phyloP scores from a whole-genome alignment of 2,888 invertebrate genomes.

The Drosophila limbata region DNA sequence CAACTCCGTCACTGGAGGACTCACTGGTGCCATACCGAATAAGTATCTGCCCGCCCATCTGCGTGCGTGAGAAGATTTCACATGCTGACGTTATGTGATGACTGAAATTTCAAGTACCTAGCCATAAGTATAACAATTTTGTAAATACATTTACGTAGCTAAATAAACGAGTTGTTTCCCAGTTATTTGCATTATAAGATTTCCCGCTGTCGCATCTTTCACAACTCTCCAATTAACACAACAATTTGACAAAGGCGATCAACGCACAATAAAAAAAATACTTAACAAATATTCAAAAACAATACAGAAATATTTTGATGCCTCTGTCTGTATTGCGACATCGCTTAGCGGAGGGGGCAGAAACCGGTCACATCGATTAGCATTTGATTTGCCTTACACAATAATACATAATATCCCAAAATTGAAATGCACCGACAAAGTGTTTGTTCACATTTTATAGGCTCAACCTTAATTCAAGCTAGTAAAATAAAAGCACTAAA shows the following conservation, averaged over 20 bases:
- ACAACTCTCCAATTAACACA: slow-evolving; percentile 56
- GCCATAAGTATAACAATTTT: slow-evolving; percentile 24
- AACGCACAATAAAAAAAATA: slow-evolving; percentile 1
- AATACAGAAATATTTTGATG: slow-evolving; percentile 43
- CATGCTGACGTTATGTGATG: slow-evolving; percentile 24
- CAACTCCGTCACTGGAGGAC: slow-evolving; percentile 8
- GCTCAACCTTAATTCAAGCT: slow-evolving; percentile 12
- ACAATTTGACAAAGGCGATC: slow-evolving; percentile 43
- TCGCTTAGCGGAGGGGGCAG: slow-evolving; percentile 32
- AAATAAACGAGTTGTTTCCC: slow-evolving; percentile 35
- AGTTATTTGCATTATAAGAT: not conserved
- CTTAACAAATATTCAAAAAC: slow-evolving; percentile 31
- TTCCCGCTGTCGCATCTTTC: slow-evolving; percentile 34
- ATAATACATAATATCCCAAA: slow-evolving; percentile 48
- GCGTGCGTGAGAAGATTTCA: slow-evolving; percentile 46
- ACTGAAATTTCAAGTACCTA: slow-evolving; percentile 43
- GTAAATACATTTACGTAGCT: slow-evolving; percentile 21
- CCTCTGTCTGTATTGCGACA: slow-evolving; percentile 57
- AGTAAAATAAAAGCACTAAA: slow-evolving; percentile 4
- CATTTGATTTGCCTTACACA: slow-evolving; percentile 69
- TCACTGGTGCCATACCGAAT: slow-evolving; percentile 41
- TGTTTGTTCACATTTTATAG: slow-evolving; percentile 24
- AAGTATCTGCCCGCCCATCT: slow-evolving; percentile 76
- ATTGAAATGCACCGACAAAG: slow-evolving; percentile 38
- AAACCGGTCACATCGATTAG: slow-evolving; percentile 74